Percentiles rank a stretch among this genome's conserved stretches.
These are phyloP conservation scores for Dynastes maya DNA, from an alignment of 2,888 invertebrate species.

Conservation along the genomic window DNA sequence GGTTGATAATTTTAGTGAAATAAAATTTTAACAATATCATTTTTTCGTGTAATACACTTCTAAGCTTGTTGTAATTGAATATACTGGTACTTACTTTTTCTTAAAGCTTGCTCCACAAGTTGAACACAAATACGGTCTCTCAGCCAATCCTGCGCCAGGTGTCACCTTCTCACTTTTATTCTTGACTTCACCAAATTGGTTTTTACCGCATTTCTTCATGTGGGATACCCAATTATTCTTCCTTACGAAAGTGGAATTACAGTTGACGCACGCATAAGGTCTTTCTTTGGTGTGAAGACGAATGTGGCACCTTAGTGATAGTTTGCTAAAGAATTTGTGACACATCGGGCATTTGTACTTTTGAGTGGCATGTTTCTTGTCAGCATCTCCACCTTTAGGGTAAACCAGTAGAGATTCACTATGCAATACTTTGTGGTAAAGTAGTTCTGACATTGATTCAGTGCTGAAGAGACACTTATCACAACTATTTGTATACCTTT, in stretches of 20 bases:
- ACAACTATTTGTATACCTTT: slow-evolving; percentile 69
- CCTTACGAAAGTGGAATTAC: slow-evolving; percentile 78
- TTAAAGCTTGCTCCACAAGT: slow-evolving; percentile 71
- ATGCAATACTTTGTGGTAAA: slow-evolving; percentile 83
- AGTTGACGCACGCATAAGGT: slow-evolving; percentile 78
- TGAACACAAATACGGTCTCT: slow-evolving; percentile 67
- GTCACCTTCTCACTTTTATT: slow-evolving; percentile 15
- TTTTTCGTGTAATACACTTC: too few species aligned
- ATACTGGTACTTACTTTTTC: slow-evolving; percentile 70
- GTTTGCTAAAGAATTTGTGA: slow-evolving; percentile 77
- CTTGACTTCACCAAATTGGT: background rate
- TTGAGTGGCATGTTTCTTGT: slow-evolving; percentile 63
- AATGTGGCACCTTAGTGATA: slow-evolving; percentile 80
- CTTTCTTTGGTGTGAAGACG: slow-evolving; percentile 83
- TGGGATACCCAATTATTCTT: slow-evolving; percentile 79
- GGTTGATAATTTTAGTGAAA: too few species aligned
- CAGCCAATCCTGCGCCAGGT: slow-evolving; percentile 51
- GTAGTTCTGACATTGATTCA: slow-evolving; percentile 79
- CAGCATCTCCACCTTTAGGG: slow-evolving; percentile 63
- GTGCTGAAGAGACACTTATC: slow-evolving; percentile 77
- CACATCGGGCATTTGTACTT: slow-evolving; percentile 82
- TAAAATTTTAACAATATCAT: too few species aligned
- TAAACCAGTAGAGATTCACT: slow-evolving; percentile 69
- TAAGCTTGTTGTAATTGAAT: too few species aligned
- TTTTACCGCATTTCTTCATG: slow-evolving; percentile 72